Evolutionary conservation across 2,113 vertebrate genomes (phyloP), one percentile per base, ranked within the genome.

Genomic region (Nesogale talazaci): DNA sequence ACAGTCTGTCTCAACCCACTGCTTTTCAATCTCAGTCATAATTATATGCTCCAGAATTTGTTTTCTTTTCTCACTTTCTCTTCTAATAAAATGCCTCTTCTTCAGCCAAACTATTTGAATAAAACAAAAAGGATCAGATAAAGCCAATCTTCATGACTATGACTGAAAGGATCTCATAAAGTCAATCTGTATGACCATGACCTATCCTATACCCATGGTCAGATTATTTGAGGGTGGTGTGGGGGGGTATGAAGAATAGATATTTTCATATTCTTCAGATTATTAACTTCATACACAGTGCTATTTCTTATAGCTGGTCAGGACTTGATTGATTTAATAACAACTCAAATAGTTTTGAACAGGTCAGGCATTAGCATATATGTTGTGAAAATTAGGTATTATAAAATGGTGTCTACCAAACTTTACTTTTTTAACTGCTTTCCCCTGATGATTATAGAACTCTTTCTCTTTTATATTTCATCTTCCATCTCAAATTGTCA

Each of bases 81-180:
- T 93, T 46, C 36, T 85, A 86, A 69, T 72, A 88, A 80, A 91
- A 72, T 56, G 75, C 11, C 14, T 92, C 19, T 77, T 92, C 59
- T 83, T 90, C 6, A 40, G 34, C 14, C 22, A 34, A 2, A 74
- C 6, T 22, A 61, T 61, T 61, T 83, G 56, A 75, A n/a, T 93
- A 42, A 94, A 83, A 92, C 72, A 83, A 40, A 82, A 95, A 67
- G 40, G 20, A 67, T 67, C 27, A 70, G 74, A 69, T 75, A 90
- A 86, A 36, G 22, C 34, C 29, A 70, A 57, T 59, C 27, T 89
- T 86, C 31, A n/a, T 65, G 65, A 92, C n/a, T n/a, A n/a, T n/a
- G n/a, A n/a, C n/a, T n/a, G n/a, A 82, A 95, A 67, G 40, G 20
- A 67, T 67, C 27, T 75, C 74, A 69, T 75, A 90, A 86, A 36